Conservation (phyloP, 1,140 invertebrate species). For the Hetaerina americana region DNA sequence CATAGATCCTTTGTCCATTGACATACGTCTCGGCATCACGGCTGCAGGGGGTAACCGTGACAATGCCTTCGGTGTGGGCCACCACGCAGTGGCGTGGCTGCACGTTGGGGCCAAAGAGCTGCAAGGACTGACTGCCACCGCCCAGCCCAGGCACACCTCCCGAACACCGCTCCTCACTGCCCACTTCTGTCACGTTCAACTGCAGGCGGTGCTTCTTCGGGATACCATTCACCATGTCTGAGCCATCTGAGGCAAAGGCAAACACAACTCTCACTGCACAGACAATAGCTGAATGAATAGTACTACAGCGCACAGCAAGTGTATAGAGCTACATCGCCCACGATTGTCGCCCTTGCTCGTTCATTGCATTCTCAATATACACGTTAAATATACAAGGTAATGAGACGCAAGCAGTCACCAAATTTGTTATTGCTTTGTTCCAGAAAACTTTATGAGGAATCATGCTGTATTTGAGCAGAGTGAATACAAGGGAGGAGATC, state of each 20-base stretch:
- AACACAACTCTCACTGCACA: neutral
- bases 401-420: too few relatives aligned
- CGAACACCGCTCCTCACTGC: constrained; percentile 42
- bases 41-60: constrained; percentile 85
- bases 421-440: too few relatives aligned
- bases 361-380: too few relatives aligned
- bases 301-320: too few relatives aligned
- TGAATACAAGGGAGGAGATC: too few relatives aligned
- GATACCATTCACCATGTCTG: constrained; percentile 40
- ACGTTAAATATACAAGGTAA: too few relatives aligned
- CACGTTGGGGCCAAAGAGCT: constrained; percentile 59
- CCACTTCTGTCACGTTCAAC: constrained; percentile 58
- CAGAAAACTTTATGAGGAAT: too few relatives aligned
- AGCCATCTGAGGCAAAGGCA: constrained; percentile 36
- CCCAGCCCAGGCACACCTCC: constrained; percentile 28
- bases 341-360: too few relatives aligned
- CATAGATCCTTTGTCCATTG: constrained; percentile 80
- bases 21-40: constrained; percentile 87
- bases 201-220: constrained; percentile 44
- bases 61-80: constrained; percentile 77
- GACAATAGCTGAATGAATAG: too few relatives aligned
- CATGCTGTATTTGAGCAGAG: too few relatives aligned
- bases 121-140: constrained; percentile 24
- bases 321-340: too few relatives aligned
- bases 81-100: constrained; percentile 89